phyloP scores from a whole-genome alignment of 2,797 vertebrate species.

The Hydrophis major region DNA sequence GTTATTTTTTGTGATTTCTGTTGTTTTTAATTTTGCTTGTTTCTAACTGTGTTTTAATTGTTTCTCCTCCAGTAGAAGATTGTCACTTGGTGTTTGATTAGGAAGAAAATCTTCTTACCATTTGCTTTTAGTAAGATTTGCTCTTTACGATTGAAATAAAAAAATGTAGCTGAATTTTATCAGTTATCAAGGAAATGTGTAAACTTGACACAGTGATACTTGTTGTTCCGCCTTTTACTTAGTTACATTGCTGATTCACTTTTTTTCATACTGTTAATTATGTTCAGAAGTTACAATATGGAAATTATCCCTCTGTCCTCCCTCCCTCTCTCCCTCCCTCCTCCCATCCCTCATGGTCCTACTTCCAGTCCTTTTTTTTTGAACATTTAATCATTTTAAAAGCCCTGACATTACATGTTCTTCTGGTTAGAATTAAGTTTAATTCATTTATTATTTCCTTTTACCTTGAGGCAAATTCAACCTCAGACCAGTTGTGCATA shows the following conservation, averaged over 20 bases:
- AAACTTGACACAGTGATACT: neutral
- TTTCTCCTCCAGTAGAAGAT: neutral
- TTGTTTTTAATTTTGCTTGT: neutral
- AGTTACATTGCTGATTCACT: neutral
- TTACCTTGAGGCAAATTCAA: neutral
- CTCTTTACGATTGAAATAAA: neutral
- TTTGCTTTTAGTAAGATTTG: neutral
- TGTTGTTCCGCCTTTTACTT: neutral
- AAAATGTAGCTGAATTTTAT: neutral
- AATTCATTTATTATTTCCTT: neutral
- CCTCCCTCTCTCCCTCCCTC: neutral
- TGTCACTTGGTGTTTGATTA: neutral
- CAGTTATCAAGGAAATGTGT: neutral
- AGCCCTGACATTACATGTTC: neutral
- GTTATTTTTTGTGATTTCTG: neutral
- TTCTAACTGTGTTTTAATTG: neutral
- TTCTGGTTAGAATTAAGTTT: neutral
- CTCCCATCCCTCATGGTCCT: neutral
- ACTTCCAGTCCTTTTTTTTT: neutral
- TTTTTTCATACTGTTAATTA: neutral
- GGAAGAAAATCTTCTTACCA: neutral
- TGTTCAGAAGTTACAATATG: neutral
- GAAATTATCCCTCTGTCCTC: neutral
- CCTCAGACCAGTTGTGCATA: neutral
- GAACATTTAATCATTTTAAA: neutral